Evolutionary conservation across 2,797 vertebrate species (phyloP).

Genomic region (Pseudochromis fuscus): DNA sequence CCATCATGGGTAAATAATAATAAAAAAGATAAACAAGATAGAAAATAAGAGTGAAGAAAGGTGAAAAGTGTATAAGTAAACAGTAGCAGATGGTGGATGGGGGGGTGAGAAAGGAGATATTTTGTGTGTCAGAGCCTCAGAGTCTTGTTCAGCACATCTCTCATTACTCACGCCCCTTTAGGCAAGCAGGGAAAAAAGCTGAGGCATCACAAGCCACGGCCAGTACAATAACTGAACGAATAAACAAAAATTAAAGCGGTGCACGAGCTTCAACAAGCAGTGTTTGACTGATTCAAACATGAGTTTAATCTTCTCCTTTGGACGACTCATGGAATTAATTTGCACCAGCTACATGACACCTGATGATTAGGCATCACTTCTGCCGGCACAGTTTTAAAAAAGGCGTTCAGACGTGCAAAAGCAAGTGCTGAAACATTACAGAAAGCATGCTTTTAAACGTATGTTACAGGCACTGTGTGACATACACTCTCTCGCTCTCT

Average conservation of each 20-base stretch:
- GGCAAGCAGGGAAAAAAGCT: conserved; percentile 50
- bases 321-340: background rate
- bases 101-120: conserved; percentile 19
- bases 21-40: background rate
- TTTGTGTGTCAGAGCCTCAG: conserved; percentile 42
- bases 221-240: conserved; percentile 32
- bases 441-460: background rate
- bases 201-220: conserved; percentile 56
- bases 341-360: background rate
- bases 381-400: conserved; percentile 10
- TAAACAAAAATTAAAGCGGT: background rate
- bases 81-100: conserved; percentile 14
- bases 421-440: background rate
- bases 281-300: background rate
- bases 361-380: background rate
- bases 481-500: background rate
- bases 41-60: background rate
- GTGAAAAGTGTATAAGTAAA: conserved; percentile 25
- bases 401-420: conserved; percentile 1
- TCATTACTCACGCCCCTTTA: conserved; percentile 57
- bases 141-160: conserved; percentile 64
- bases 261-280: background rate
- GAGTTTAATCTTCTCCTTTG: background rate
- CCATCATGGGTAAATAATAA: background rate
- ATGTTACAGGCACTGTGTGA: background rate